Evolutionary conservation across 35 echinoderm and acorn worm genomes (phyloP).

Genomic region (Heliocidaris tuberculata): DNA sequence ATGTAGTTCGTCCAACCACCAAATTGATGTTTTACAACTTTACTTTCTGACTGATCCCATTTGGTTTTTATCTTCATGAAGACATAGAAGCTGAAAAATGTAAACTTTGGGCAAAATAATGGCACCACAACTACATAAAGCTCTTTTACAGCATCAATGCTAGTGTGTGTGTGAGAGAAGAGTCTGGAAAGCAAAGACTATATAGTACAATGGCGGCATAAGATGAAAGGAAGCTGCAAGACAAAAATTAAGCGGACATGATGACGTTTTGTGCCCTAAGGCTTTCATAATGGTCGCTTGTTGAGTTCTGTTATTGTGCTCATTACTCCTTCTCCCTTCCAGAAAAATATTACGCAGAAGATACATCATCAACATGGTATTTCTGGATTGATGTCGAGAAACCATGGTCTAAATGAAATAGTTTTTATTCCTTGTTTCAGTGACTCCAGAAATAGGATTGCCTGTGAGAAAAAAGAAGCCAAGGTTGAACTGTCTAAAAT

Average conservation of each 20-base stretch:
- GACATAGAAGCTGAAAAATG: not conserved
- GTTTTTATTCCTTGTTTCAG: not conserved
- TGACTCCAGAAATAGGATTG: not conserved
- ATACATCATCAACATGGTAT: constrained; percentile 9
- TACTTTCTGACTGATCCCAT: too few relatives aligned
- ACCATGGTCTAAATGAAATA: not conserved
- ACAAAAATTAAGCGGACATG: constrained; percentile 17
- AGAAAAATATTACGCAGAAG: not conserved
- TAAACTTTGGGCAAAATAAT: not conserved
- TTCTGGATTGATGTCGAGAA: not conserved
- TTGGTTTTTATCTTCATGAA: too few relatives aligned
- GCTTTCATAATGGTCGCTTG: constrained; percentile 3
- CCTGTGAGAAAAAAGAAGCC: not conserved
- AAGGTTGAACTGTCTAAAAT: not conserved
- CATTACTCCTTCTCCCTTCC: not conserved
- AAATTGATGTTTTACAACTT: too few relatives aligned
- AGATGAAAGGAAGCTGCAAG: not conserved
- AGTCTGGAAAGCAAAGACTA: not conserved
- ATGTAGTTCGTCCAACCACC: too few relatives aligned
- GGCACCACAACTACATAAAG: not conserved
- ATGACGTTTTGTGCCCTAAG: not conserved
- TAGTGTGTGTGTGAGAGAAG: not conserved
- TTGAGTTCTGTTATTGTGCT: not conserved
- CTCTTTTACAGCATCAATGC: not conserved
- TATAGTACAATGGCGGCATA: not conserved